Percentiles rank a stretch among this genome's conserved stretches.
phyloP scores from a whole-genome alignment of 2,113 vertebrate species.

The Taxidea taxus region DNA sequence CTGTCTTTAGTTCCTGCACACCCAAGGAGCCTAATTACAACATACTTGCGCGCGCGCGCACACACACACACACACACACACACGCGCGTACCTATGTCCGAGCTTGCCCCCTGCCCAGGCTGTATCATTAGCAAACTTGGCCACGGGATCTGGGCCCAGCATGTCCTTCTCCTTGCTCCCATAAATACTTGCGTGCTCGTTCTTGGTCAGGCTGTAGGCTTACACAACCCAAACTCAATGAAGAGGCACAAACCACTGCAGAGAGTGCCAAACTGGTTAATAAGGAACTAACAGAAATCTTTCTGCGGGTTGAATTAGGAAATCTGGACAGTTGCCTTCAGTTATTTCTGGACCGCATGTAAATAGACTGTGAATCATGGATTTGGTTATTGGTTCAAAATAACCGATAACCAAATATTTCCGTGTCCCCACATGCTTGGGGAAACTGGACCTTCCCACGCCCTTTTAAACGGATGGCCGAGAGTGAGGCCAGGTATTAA shows the following conservation, averaged over 20 bases:
- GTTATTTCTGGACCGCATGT: background rate
- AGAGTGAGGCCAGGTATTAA: background rate
- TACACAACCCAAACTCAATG: background rate
- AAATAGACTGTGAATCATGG: background rate
- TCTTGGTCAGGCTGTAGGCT: background rate
- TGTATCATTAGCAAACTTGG: background rate
- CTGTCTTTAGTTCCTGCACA: background rate
- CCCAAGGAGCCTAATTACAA: background rate
- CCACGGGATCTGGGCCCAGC: fast-evolving
- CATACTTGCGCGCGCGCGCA: fast-evolving
- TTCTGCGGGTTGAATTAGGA: background rate
- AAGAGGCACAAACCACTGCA: background rate
- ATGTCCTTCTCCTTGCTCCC: background rate
- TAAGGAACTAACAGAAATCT: background rate
- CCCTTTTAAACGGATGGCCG: background rate
- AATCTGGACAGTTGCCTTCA: background rate
- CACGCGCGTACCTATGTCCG: fast-evolving
- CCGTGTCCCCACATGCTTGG: background rate
- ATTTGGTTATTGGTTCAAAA: background rate
- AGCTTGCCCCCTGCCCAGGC: fast-evolving
- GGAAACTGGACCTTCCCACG: background rate
- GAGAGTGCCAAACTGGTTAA: background rate
- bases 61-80: background rate
- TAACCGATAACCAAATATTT: background rate
- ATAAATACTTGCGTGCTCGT: background rate